Evolutionary conservation across 1,140 invertebrate species (phyloP).

Genomic region (Pectinophora gossypiella): DNA sequence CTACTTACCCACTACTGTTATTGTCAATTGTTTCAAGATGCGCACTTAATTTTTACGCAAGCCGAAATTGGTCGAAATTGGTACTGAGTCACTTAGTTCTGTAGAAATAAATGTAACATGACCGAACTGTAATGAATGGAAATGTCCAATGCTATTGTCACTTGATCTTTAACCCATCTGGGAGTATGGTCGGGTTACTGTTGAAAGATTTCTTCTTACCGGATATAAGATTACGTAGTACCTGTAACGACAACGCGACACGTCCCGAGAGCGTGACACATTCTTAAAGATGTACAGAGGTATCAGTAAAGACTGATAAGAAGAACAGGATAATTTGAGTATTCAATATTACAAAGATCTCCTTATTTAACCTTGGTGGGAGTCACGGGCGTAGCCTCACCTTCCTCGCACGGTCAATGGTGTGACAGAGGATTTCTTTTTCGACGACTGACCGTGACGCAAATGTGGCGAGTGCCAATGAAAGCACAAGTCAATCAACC

Average conservation of each 20-base stretch:
- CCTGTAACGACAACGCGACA: no score
- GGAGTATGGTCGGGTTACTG: no score
- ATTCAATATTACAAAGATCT: background rate
- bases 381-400: constrained; percentile 9
- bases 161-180: background rate
- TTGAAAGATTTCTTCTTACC: no score
- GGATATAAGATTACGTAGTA: no score
- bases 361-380: constrained; percentile 18
- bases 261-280: no score
- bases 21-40: no score
- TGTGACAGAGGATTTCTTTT: constrained; percentile 24
- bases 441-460: constrained; percentile 51
- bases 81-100: background rate
- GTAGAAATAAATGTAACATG: background rate
- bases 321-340: background rate
- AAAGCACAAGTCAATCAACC: constrained; percentile 27
- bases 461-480: constrained; percentile 13
- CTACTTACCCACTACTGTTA: no score
- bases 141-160: background rate
- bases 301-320: no score
- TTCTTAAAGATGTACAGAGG: no score
- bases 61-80: no score
- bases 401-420: constrained; percentile 27
- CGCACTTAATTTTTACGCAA: no score
- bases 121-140: background rate